Percentiles rank a stretch among this genome's conserved stretches.
Conservation (phyloP, 2,797 vertebrate genomes). For the Oreortyx pictus region DNA sequence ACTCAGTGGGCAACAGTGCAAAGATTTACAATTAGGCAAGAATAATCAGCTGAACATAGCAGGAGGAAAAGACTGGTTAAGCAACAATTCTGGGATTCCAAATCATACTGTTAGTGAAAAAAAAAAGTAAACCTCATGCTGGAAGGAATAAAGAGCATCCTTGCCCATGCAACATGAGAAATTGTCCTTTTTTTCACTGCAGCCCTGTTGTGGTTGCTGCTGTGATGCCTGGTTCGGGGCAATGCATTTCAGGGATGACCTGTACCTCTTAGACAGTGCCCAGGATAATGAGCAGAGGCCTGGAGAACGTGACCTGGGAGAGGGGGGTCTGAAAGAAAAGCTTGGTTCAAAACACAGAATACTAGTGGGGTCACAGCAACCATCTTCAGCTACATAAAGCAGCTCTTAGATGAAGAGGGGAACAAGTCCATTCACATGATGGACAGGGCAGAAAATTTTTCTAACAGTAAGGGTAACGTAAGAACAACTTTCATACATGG, state of each 20-base stretch:
- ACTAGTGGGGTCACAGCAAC: neutral
- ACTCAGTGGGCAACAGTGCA: neutral
- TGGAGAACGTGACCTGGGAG: rapidly evolving
- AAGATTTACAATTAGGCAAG: neutral
- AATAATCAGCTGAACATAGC: neutral
- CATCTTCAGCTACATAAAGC: neutral
- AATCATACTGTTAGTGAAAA: neutral
- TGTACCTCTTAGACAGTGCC: neutral
- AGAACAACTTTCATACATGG: neutral
- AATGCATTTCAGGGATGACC: neutral
- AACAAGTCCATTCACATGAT: neutral
- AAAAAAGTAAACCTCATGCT: neutral
- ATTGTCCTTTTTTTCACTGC: neutral
- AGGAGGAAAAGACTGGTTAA: neutral
- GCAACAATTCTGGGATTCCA: neutral
- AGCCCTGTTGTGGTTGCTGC: neutral
- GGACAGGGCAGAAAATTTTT: neutral
- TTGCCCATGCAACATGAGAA: rapidly evolving
- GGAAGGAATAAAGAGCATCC: neutral
- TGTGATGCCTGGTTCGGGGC: neutral
- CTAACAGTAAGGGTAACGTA: neutral
- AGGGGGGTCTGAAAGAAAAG: neutral
- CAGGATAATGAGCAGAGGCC: neutral
- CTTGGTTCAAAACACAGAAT: neutral
- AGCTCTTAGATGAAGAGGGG: neutral